Base-by-base conservation (phyloP, 1,140 invertebrate genomes). In the Oryctes rhinoceros region DNA sequence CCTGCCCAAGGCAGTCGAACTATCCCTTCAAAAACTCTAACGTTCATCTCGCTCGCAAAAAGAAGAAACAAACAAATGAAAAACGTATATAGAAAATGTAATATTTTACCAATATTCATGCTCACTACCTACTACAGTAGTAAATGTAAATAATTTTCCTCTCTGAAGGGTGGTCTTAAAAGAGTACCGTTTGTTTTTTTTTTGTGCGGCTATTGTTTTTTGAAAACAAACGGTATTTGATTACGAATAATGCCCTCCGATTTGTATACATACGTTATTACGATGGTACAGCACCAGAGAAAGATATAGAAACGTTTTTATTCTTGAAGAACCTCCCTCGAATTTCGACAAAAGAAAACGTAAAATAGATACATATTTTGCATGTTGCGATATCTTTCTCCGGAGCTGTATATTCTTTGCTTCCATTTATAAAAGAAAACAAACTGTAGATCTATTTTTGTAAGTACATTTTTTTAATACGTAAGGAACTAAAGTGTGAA, bases 1-100 rank as follows among this genome's bases (percentile, higher is more conserved):
- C 49, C 86, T 94, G 49, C 90, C 89, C 24, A 94, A 92, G 86
- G 92, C 93, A 53, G 91, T 88, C 0, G 89, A 91, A 83, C 83
- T 91, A 47, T 86, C 86, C 11, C 82, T 83, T 75, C 78, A 80
- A 44, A 84, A 82, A 82, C 49, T n/a, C 13, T 78, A 78, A 62
- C 37, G 49, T 10, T n/a, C 4, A 11, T 53, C 49, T n/a, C 3
- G 11, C n/a, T n/a, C n/a, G 15, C 15, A 7, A 59, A 71, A 5
- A 35, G 18, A 71, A 71, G 2, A 15, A 71, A 6, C 1, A 71
- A 67, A 67, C 65, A 11, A 35, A 24, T 0, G 65, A 35, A 4
- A 35, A 71, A 15, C 13, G 18, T 24, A 71, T 10, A 30, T 35
- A 37, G 20, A 4, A 9, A 35, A 35, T 71, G 39, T 44, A 35